Evolutionary conservation across 2,888 invertebrate species (phyloP).

Genomic region (Coremacera marginata): DNA sequence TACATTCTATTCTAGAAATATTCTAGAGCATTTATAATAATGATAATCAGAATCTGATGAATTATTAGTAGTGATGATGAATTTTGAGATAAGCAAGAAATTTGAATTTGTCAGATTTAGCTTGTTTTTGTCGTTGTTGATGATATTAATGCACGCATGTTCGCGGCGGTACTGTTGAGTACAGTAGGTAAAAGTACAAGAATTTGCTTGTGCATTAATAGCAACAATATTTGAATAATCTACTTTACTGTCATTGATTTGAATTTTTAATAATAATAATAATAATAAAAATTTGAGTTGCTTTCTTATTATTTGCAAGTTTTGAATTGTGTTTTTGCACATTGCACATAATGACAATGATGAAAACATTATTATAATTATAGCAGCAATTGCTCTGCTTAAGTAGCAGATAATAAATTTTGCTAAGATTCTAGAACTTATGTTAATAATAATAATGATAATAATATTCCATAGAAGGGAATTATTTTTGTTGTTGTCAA

Average conservation of each 20-base stretch:
- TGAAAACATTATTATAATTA: background rate
- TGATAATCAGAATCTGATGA: constrained; percentile 25
- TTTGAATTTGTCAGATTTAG: background rate
- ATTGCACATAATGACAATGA: background rate
- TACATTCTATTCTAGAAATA: constrained; percentile 70
- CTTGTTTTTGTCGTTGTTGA: background rate
- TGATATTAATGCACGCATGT: background rate
- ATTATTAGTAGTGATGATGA: constrained; percentile 38
- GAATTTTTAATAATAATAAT: background rate
- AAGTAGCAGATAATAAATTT: background rate
- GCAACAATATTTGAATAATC: background rate
- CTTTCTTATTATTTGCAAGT: no score
- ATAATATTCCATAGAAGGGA: background rate
- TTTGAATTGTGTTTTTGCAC: background rate
- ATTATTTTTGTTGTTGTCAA: background rate
- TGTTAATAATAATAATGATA: background rate
- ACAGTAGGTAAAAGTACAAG: no score
- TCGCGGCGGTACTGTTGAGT: no score
- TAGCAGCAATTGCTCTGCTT: background rate
- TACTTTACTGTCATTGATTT: background rate
- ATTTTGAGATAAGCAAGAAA: constrained; percentile 24
- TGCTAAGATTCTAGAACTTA: background rate
- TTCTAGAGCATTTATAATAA: constrained; percentile 63
- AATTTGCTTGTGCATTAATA: background rate
- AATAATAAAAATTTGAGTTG: background rate